These are phyloP conservation scores for Brachyistius frenatus DNA, from an alignment of 2,113 vertebrate genomes.

Conservation along the genomic window DNA sequence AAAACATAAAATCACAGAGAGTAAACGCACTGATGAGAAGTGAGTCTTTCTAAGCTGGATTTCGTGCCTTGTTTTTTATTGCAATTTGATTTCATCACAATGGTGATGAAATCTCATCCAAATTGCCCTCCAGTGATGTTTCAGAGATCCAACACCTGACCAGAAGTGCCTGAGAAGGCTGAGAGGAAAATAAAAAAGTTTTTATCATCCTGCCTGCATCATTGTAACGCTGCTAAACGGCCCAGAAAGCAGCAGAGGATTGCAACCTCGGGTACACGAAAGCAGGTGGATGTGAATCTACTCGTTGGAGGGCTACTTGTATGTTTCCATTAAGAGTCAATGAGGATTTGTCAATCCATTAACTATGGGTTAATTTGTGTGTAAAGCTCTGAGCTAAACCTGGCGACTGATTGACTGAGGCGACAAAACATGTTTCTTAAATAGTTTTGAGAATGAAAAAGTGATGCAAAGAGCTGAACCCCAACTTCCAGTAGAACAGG, in stretches of 20 bases:
- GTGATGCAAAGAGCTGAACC: too few species aligned
- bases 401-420: background rate
- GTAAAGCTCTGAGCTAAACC: background rate
- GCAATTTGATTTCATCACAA: slow-evolving; percentile 69
- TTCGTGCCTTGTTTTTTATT: slow-evolving; percentile 65
- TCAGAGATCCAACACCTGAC: slow-evolving; percentile 51
- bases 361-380: background rate
- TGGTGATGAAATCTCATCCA: slow-evolving; percentile 59
- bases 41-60: slow-evolving; percentile 36
- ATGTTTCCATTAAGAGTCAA: background rate
- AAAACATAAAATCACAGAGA: slow-evolving; percentile 22
- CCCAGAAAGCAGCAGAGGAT: background rate
- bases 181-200: slow-evolving; percentile 48
- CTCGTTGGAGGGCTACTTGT: accelerated
- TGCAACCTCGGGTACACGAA: background rate
- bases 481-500: too few species aligned
- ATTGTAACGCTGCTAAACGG: background rate
- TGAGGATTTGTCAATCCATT: background rate
- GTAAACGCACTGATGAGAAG: slow-evolving; percentile 25
- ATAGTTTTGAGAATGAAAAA: too few species aligned
- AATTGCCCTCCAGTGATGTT: slow-evolving; percentile 61
- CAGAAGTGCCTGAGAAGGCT: slow-evolving; percentile 51
- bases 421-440: background rate
- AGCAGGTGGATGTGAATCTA: background rate
- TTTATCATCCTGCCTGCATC: slow-evolving; percentile 36